Evolutionary conservation across 2,797 vertebrate species (phyloP).

Genomic region (Synaphobranchus kaupii): DNA sequence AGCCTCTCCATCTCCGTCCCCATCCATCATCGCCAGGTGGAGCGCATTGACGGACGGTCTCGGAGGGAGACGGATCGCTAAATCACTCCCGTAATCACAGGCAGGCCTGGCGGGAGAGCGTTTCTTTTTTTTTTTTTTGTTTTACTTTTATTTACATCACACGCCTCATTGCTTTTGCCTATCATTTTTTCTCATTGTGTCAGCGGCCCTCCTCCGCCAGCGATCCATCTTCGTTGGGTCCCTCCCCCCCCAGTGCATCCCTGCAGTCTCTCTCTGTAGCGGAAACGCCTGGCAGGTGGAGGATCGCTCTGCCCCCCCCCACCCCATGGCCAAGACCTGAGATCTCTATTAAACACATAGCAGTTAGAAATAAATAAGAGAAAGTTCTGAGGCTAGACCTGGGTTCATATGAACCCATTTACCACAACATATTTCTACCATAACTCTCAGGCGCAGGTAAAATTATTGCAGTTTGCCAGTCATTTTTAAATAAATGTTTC

Average conservation of each 20-base stretch:
- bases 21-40: background rate
- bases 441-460: background rate
- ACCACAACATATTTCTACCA: background rate
- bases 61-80: background rate
- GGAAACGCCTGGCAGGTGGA: background rate
- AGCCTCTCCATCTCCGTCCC: background rate
- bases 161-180: background rate
- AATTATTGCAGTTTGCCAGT: background rate
- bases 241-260: background rate
- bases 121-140: background rate
- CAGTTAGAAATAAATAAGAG: too few species aligned
- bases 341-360: background rate
- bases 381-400: background rate
- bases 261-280: background rate
- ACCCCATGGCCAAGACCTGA: background rate
- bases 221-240: background rate
- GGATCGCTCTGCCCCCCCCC: background rate
- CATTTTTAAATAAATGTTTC: background rate
- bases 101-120: background rate
- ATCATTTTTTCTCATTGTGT: background rate
- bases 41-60: background rate
- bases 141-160: background rate
- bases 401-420: background rate
- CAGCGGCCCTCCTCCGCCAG: background rate
- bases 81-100: background rate